Base-by-base conservation (phyloP, 1,140 invertebrate species). In the Psix sp. region DNA sequence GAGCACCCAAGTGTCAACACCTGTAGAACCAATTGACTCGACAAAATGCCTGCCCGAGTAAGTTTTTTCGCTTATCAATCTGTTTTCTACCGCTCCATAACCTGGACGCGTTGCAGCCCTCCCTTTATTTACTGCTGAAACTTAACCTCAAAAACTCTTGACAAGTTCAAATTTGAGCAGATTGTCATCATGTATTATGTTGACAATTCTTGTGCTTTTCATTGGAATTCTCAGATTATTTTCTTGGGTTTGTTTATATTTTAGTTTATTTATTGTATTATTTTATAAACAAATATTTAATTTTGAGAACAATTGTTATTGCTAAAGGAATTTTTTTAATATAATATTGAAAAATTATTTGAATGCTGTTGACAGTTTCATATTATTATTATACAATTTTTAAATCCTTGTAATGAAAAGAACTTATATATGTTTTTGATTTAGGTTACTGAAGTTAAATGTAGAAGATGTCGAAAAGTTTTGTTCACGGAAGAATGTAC, bases 381-480 rank as follows among this genome's bases (percentile, higher is more conserved):
- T 3, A n/a, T n/a, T n/a, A n/a, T n/a, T n/a, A n/a, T 29, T 3
- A 29, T 10, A 29, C n/a, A 3, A n/a, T 29, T 29, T 29, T 29
- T 7, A 29, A 29, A 29, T 2, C 2, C 18, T 43, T 43, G 52
- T 42, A 9, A 26, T 35, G 3, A 38, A 14, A 3, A 14, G 4
- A 38, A 15, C 13, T 3, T 38, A 17, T 17, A 17, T 16, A n/a
- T 29, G 7, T 7, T 39, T 17, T 6, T 11, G 24, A 26, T 40
- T 4, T 18, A 79, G 79, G 72, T 77, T 2, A 84, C 83, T 20
- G 79, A 83, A 60, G 76, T 84, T 11, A 84, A 78, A 45, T 85
- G 83, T 49, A 83, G 73, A 42, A 70, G 76, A 42, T 85, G 83
- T 15, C 76, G 83, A n/a, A 85, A 78, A 35, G 36, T 74, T 16